Evolutionary conservation across 2,113 vertebrate species (phyloP).

Genomic region (Neolamprologus sp.): DNA sequence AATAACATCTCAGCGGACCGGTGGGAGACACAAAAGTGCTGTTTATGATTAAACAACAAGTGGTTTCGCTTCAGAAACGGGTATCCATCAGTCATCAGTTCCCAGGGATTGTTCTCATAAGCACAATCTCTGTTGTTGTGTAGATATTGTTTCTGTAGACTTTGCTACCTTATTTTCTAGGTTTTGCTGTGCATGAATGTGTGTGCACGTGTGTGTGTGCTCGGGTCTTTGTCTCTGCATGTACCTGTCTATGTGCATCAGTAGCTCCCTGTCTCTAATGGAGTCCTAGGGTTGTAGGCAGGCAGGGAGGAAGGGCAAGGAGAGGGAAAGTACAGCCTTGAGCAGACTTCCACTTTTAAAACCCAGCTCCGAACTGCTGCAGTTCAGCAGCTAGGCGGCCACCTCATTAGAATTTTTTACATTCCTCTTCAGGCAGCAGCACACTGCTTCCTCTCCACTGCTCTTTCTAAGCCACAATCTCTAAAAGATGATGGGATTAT

Average conservation of each 20-base stretch:
- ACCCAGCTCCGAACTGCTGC: constrained; percentile 20
- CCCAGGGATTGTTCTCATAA: not conserved
- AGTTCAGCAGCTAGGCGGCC: constrained; percentile 35
- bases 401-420: constrained; percentile 61
- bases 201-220: not conserved
- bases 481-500: not conserved
- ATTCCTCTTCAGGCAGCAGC: constrained; percentile 53
- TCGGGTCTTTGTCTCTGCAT: not conserved
- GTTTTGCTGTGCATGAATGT: not conserved
- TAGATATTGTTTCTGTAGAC: not conserved
- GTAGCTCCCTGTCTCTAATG: constrained; percentile 30
- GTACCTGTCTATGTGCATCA: constrained; percentile 27
- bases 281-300: constrained; percentile 5
- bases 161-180: not conserved
- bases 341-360: constrained; percentile 46
- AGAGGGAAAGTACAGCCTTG: constrained; percentile 57
- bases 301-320: not conserved
- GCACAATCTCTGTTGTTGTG: not conserved
- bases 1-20: not conserved
- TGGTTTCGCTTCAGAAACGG: not conserved
- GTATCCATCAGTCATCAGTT: not conserved
- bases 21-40: not conserved
- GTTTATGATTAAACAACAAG: not conserved
- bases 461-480: constrained; percentile 6
- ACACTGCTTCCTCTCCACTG: constrained; percentile 5